phyloP scores from a whole-genome alignment of 2,113 vertebrate species.

The Promerops cafer region DNA sequence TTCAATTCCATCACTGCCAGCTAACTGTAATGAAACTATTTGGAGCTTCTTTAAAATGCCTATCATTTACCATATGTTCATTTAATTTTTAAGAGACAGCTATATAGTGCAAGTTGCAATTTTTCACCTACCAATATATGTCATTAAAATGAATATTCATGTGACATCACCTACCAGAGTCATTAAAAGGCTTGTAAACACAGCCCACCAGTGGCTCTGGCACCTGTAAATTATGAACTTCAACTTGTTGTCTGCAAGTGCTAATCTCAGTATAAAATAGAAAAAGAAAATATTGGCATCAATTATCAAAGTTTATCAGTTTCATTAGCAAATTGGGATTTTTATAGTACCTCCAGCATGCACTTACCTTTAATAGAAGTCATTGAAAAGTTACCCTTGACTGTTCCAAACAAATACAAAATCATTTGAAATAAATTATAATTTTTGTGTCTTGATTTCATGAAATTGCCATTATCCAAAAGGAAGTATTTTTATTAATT shows the following conservation, averaged over 20 bases:
- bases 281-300: slow-evolving; percentile 34
- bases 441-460: background rate
- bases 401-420: background rate
- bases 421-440: background rate
- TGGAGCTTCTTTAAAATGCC: slow-evolving; percentile 11
- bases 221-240: slow-evolving; percentile 39
- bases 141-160: slow-evolving; percentile 61
- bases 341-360: background rate
- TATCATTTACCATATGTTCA: background rate
- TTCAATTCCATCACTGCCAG: background rate
- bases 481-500: background rate
- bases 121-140: background rate
- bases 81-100: slow-evolving; percentile 40
- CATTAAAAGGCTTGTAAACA: slow-evolving; percentile 60
- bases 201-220: background rate
- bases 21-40: slow-evolving; percentile 17
- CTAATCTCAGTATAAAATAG: slow-evolving; percentile 17
- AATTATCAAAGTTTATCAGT: slow-evolving; percentile 43
- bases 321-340: slow-evolving; percentile 16
- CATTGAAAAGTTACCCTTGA: background rate
- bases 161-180: background rate
- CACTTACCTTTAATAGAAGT: background rate
- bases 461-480: background rate
- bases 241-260: slow-evolving; percentile 6
- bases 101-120: slow-evolving; percentile 23